Evolutionary conservation across 2,888 invertebrate genomes (phyloP).

Genomic region (Trachelus troglodyta): DNA sequence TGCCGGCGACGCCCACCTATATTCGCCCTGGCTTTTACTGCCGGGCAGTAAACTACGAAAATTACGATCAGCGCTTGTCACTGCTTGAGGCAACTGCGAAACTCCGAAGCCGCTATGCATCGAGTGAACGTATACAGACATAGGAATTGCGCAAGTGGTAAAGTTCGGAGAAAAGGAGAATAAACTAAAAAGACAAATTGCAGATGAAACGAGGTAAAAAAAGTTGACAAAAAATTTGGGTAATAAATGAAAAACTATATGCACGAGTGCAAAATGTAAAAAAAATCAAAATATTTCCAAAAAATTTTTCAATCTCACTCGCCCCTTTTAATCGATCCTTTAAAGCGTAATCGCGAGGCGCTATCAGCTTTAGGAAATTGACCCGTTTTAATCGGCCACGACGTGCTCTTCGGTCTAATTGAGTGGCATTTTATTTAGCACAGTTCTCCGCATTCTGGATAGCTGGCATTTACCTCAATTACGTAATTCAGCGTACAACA

Average conservation of each 20-base stretch:
- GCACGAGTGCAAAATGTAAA: background rate
- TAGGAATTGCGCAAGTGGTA: background rate
- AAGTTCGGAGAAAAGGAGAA: background rate
- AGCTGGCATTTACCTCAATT: constrained; percentile 60
- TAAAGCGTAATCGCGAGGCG: background rate
- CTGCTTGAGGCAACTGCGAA: constrained; percentile 56
- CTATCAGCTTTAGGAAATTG: background rate
- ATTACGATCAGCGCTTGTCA: constrained; percentile 62
- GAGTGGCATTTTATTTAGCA: constrained; percentile 61
- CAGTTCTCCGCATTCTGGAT: constrained; percentile 57
- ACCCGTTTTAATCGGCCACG: background rate
- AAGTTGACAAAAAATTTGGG: background rate
- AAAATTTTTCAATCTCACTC: background rate
- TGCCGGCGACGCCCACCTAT: constrained; percentile 62
- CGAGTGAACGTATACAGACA: background rate
- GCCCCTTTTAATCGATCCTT: background rate
- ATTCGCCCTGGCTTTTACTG: constrained; percentile 57
- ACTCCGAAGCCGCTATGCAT: constrained; percentile 25
- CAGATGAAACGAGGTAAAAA: background rate
- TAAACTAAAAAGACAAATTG: background rate
- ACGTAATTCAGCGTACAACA: constrained; percentile 59
- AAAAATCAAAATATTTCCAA: background rate
- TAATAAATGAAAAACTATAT: background rate
- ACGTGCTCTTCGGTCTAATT: constrained; percentile 42
- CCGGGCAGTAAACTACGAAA: constrained; percentile 61